Evolutionary conservation across 2,888 invertebrate genomes (phyloP).

Genomic region (Patella ulyssiponensis): DNA sequence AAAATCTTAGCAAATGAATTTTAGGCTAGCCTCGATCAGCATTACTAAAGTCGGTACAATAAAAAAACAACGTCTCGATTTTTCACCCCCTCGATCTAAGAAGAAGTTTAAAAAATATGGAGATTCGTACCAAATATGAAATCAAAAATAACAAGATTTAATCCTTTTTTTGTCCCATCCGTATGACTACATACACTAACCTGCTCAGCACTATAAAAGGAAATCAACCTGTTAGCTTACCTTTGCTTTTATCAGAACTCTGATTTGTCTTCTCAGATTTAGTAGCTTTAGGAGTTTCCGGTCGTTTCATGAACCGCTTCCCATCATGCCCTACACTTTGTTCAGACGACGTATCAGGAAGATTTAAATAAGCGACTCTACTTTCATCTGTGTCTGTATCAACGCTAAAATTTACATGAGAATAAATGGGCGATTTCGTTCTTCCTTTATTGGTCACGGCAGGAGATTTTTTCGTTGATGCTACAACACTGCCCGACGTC

Average conservation of each 20-base stretch:
- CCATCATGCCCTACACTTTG: conserved; percentile 35
- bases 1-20: no score
- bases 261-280: conserved; percentile 15
- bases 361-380: conserved; percentile 10
- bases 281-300: conserved; percentile 24
- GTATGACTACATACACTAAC: no score
- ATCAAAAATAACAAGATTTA: no score
- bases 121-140: no score
- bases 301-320: conserved; percentile 39
- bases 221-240: background rate
- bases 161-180: no score
- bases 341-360: conserved; percentile 33
- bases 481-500: conserved; percentile 33
- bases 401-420: conserved; percentile 39
- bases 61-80: no score
- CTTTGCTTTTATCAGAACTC: conserved; percentile 6
- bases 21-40: no score
- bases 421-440: conserved; percentile 38
- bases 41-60: no score
- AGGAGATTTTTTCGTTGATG: conserved; percentile 53
- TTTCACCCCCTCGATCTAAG: no score
- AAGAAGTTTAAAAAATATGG: no score
- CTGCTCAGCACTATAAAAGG: no score
- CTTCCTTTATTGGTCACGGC: conserved; percentile 54
- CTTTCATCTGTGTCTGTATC: conserved; percentile 56